Conservation (phyloP, 2,113 vertebrate genomes). For the Probosciger aterrimus region DNA sequence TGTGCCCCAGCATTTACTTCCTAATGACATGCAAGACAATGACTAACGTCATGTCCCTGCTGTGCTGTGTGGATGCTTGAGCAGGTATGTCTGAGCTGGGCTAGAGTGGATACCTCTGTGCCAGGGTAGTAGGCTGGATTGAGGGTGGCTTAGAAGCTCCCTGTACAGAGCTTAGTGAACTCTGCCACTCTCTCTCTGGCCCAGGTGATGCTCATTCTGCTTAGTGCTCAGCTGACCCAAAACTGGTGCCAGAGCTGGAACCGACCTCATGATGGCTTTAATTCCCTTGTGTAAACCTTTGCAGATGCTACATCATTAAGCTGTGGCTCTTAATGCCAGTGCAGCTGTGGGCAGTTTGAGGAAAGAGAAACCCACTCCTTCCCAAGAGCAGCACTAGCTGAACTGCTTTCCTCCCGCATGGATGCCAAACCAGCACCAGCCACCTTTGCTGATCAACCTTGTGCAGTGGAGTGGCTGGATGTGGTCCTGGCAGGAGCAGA, state of each 20-base stretch:
- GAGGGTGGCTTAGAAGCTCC: not conserved
- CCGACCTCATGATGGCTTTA: not conserved
- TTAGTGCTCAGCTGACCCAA: not conserved
- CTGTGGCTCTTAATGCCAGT: not conserved
- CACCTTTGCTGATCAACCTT: accelerated
- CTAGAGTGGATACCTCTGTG: not conserved
- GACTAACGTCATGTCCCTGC: not conserved
- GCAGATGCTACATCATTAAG: not conserved
- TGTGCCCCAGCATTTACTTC: not conserved
- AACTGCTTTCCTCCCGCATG: not conserved
- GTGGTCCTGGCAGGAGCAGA: not conserved
- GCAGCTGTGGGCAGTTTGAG: not conserved
- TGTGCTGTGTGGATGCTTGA: not conserved
- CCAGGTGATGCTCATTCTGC: not conserved
- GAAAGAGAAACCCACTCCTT: not conserved
- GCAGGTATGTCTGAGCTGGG: not conserved
- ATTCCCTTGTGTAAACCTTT: not conserved
- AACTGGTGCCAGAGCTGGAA: not conserved
- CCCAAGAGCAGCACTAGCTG: not conserved
- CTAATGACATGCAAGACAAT: not conserved
- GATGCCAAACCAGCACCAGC: not conserved
- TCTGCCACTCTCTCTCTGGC: not conserved
- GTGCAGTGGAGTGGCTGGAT: not conserved
- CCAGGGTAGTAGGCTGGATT: not conserved
- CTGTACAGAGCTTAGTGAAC: not conserved